These are phyloP conservation scores for Sialia sialis DNA, from an alignment of 2,113 vertebrate species.

Conservation along the genomic window DNA sequence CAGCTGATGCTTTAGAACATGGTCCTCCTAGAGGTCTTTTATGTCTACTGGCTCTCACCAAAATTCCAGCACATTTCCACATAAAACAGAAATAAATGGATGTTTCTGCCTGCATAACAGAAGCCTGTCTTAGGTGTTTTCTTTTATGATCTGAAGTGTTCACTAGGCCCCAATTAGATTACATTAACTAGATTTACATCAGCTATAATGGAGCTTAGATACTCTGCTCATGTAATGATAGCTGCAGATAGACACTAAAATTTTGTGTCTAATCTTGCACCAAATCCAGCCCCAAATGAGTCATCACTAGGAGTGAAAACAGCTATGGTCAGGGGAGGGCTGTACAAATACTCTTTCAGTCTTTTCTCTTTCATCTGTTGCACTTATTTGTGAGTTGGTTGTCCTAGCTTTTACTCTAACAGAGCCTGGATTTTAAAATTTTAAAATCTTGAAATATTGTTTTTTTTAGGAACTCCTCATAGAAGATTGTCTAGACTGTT, in stretches of 20 bases:
- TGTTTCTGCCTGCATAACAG: not conserved
- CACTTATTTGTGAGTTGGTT: not conserved
- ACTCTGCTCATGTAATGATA: not conserved
- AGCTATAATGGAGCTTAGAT: not conserved
- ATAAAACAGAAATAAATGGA: not conserved
- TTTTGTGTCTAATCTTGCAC: not conserved
- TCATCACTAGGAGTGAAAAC: not conserved
- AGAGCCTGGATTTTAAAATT: not conserved
- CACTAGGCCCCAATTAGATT: not conserved
- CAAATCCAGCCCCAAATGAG: not conserved
- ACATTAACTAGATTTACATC: not conserved
- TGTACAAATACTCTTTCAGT: not conserved
- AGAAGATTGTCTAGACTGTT: not conserved
- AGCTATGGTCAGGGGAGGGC: not conserved
- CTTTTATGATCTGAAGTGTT: not conserved
- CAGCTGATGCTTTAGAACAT: not conserved
- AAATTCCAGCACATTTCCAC: not conserved
- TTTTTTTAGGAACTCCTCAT: not conserved
- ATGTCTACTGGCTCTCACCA: not conserved
- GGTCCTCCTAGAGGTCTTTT: not conserved
- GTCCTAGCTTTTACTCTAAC: not conserved
- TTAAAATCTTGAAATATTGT: not conserved
- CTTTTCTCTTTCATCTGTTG: not conserved
- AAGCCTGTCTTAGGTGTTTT: not conserved
- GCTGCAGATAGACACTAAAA: not conserved